A percentile compares a stretch with the other conserved stretches of the same genome.
phyloP scores from a whole-genome alignment of 2,113 vertebrate species.

The Eclectus roratus region DNA sequence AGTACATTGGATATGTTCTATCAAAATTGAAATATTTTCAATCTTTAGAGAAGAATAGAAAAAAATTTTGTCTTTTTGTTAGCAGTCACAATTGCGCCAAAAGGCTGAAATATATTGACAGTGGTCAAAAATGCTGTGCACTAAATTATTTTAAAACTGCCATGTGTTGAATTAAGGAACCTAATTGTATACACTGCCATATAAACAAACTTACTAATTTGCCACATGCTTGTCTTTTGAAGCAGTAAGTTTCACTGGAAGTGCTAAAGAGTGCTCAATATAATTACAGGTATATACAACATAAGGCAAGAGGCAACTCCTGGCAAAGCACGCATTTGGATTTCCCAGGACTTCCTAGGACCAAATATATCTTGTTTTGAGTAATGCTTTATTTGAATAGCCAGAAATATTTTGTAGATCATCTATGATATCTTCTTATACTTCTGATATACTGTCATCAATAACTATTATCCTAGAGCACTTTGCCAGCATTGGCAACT shows the following conservation, averaged over 20 bases:
- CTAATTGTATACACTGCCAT: background rate
- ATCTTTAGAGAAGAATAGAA: background rate
- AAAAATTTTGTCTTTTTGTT: background rate
- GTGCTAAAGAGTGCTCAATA: background rate
- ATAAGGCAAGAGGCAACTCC: background rate
- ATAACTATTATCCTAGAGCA: background rate
- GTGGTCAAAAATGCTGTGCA: fast-evolving
- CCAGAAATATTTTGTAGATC: background rate
- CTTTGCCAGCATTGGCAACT: background rate
- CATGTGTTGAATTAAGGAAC: background rate
- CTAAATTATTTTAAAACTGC: background rate
- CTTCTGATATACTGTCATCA: background rate
- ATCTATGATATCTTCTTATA: background rate
- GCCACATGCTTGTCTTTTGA: background rate
- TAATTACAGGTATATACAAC: background rate
- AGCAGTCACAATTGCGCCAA: background rate
- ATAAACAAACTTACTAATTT: background rate
- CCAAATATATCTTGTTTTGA: background rate
- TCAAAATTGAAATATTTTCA: background rate
- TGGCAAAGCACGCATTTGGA: background rate
- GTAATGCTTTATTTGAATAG: background rate
- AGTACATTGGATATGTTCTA: background rate
- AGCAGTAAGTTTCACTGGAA: background rate
- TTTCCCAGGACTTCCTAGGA: background rate
- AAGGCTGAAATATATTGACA: background rate